phyloP scores from a whole-genome alignment of 2,888 invertebrate genomes.

The Trichacis sp. region DNA sequence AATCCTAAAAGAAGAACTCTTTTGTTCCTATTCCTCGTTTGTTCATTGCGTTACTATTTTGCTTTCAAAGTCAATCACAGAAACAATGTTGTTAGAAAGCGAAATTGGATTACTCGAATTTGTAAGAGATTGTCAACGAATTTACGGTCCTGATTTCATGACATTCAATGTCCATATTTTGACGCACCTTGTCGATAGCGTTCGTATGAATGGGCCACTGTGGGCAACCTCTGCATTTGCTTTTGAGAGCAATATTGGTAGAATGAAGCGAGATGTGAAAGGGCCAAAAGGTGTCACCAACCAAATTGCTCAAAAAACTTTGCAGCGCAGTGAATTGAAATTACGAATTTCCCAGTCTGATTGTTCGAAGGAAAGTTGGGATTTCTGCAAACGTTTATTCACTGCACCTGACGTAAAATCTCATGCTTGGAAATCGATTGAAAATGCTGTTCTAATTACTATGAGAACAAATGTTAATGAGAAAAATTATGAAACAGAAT shows the following conservation, averaged over 20 bases:
- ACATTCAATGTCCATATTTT: slow-evolving; percentile 23
- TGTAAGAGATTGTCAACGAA: slow-evolving; percentile 19
- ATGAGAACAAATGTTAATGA: neutral
- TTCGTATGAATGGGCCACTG: slow-evolving; percentile 18
- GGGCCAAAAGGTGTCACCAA: slow-evolving; percentile 29
- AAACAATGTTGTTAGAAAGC: slow-evolving; percentile 12
- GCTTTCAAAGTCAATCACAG: slow-evolving; percentile 16
- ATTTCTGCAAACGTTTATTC: slow-evolving; percentile 4
- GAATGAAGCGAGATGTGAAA: slow-evolving; percentile 19
- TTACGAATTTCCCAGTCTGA: slow-evolving; percentile 3
- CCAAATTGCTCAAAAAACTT: slow-evolving; percentile 24
- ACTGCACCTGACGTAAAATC: neutral
- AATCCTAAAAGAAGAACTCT: slow-evolving; percentile 12
- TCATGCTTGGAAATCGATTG: slow-evolving; percentile 1
- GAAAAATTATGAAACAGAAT: no score
- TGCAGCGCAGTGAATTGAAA: slow-evolving; percentile 18
- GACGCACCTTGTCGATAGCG: slow-evolving; percentile 9
- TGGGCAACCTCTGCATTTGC: slow-evolving; percentile 22
- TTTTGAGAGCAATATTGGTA: slow-evolving; percentile 25
- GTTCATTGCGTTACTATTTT: slow-evolving; percentile 18
- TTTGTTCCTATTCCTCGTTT: slow-evolving; percentile 23
- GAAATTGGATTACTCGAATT: slow-evolving; percentile 23
- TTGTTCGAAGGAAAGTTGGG: neutral
- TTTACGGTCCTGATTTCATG: slow-evolving; percentile 20
- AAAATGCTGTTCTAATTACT: slow-evolving; percentile 11